These are phyloP conservation scores for Meriones psammophilus DNA, from an alignment of 2,797 vertebrate genomes.

Conservation along the genomic window DNA sequence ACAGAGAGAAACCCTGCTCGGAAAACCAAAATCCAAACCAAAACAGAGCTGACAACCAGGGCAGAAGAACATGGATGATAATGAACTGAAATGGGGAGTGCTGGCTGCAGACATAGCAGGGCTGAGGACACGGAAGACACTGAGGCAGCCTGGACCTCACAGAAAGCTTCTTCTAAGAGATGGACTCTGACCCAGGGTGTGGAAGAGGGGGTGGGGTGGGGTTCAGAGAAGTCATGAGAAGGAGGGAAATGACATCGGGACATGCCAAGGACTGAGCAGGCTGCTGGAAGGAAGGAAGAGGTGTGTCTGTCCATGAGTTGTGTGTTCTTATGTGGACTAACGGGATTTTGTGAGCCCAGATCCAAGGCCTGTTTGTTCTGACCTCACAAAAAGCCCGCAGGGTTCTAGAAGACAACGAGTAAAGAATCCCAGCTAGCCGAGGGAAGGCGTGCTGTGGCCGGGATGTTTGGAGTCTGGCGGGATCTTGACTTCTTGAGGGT, in stretches of 20 bases:
- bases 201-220: background rate
- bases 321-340: background rate
- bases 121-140: background rate
- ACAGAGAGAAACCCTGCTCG: background rate
- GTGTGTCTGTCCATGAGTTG: background rate
- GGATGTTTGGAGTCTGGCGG: background rate
- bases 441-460: background rate
- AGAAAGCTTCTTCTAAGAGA: background rate
- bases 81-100: background rate
- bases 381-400: background rate
- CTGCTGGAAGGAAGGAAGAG: background rate
- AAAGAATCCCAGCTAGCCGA: background rate
- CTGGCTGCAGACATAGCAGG: background rate
- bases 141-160: too few species aligned
- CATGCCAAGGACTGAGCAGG: background rate
- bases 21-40: background rate
- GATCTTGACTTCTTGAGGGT: background rate
- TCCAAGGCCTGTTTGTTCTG: background rate
- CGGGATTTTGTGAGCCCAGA: background rate
- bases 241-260: background rate
- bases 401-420: background rate
- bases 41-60: background rate
- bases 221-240: background rate
- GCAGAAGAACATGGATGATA: background rate
- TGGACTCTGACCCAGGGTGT: background rate